Percentiles rank a stretch among this genome's conserved stretches.
Conservation (phyloP, 2,113 vertebrate genomes). For the Brachyhypopomus occidentalis region DNA sequence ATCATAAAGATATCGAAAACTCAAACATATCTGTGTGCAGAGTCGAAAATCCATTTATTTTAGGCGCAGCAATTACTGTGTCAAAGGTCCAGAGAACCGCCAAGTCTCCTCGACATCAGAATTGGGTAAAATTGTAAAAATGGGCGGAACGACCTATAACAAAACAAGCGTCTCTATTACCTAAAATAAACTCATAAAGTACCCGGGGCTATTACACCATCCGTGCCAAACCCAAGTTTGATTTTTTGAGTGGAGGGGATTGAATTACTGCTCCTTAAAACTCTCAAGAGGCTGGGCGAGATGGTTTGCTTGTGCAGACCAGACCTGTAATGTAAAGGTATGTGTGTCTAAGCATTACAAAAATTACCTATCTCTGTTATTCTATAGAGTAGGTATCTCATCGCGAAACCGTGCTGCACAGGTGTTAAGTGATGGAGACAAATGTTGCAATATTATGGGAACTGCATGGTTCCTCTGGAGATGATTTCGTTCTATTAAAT, state of each 20-base stretch:
- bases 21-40: background rate
- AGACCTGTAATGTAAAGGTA: slow-evolving; percentile 61
- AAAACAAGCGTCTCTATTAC: slow-evolving; percentile 87
- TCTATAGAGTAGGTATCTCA: too few relatives aligned
- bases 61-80: slow-evolving; percentile 52
- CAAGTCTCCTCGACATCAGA: slow-evolving; percentile 76
- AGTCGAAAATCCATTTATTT: background rate
- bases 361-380: too few relatives aligned
- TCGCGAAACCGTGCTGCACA: too few relatives aligned
- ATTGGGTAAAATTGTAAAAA: slow-evolving; percentile 81
- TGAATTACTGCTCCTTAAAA: slow-evolving; percentile 67
- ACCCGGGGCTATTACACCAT: slow-evolving; percentile 81
- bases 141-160: slow-evolving; percentile 75
- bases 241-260: slow-evolving; percentile 69
- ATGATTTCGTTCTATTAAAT: too few relatives aligned
- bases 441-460: too few relatives aligned
- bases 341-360: too few relatives aligned
- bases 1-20: background rate
- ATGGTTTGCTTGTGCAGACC: slow-evolving; percentile 65
- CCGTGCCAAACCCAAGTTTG: slow-evolving; percentile 78
- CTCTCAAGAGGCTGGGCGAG: slow-evolving; percentile 65
- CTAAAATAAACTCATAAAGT: slow-evolving; percentile 91
- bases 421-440: too few relatives aligned
- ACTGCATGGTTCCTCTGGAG: too few relatives aligned
- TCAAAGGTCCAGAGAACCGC: slow-evolving; percentile 71